These are phyloP conservation scores for Gonatopus flavifemur DNA, from an alignment of 1,140 invertebrate genomes.

Conservation along the genomic window DNA sequence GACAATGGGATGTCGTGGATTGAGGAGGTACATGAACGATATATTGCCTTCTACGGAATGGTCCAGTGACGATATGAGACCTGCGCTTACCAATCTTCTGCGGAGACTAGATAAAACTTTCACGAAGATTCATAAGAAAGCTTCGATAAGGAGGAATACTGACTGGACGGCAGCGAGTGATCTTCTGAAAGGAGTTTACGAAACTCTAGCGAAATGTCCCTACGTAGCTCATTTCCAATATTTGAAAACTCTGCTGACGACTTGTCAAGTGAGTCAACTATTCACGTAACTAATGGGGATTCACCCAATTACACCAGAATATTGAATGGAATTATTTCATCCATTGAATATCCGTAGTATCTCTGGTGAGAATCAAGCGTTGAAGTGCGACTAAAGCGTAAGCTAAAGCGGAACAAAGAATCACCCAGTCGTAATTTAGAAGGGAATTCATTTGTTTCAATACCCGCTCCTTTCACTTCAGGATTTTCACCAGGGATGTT, in stretches of 20 bases:
- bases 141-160: constrained; percentile 83
- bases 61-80: constrained; percentile 91
- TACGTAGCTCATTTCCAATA: constrained; percentile 97
- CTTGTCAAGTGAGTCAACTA: constrained; percentile 79
- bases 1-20: constrained; percentile 90
- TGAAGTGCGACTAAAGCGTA: too few relatives aligned
- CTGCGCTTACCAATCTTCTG: constrained; percentile 89
- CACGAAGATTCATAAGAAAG: constrained; percentile 95
- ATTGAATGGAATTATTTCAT: too few relatives aligned
- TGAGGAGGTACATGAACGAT: constrained; percentile 92
- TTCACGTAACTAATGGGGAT: constrained; percentile 47
- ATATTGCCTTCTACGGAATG: constrained; percentile 95
- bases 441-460: too few relatives aligned
- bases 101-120: constrained; percentile 96
- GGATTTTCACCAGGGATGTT: too few relatives aligned
- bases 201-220: constrained; percentile 88
- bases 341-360: too few relatives aligned
- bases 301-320: constrained; percentile 5
- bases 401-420: too few relatives aligned
- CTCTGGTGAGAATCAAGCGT: too few relatives aligned
- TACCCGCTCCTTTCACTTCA: too few relatives aligned
- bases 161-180: constrained; percentile 96
- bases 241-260: constrained; percentile 84
- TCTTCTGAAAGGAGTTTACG: constrained; percentile 91
- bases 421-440: too few relatives aligned